Percentiles rank a stretch among this genome's conserved stretches.
These are phyloP conservation scores for Lindbergichthys nudifrons DNA, from an alignment of 2,797 vertebrate species.

Conservation along the genomic window DNA sequence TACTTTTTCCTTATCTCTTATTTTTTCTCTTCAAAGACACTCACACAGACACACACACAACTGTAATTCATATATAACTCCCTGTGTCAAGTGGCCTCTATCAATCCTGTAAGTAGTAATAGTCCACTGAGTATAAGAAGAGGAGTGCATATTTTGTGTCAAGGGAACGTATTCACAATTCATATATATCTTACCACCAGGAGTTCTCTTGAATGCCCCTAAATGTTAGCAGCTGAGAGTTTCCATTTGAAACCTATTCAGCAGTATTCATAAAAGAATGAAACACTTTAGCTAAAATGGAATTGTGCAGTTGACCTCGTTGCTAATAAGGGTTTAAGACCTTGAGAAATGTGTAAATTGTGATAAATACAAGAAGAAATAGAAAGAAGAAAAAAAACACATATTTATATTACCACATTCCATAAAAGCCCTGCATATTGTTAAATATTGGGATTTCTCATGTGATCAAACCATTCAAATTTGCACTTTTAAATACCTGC, in stretches of 20 bases:
- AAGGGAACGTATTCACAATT: slow-evolving; percentile 6
- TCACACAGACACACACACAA: too few species aligned
- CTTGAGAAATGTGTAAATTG: neutral
- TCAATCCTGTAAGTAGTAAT: neutral
- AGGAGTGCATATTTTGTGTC: slow-evolving; percentile 21
- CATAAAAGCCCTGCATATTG: too few species aligned
- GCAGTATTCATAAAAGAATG: slow-evolving; percentile 3
- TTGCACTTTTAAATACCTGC: too few species aligned
- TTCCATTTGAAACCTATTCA: slow-evolving; percentile 21
- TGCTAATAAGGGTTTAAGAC: neutral
- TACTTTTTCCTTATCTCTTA: too few species aligned
- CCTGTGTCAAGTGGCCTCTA: slow-evolving; percentile 34
- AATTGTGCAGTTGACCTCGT: neutral
- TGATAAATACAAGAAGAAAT: too few species aligned
- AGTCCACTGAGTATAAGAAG: slow-evolving; percentile 7
- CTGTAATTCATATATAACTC: slow-evolving; percentile 29
- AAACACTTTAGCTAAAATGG: slow-evolving; percentile 4
- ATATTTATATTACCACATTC: too few species aligned
- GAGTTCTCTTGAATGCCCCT: slow-evolving; percentile 13
- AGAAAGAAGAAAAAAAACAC: too few species aligned
- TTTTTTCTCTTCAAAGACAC: too few species aligned
- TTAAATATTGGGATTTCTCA: too few species aligned
- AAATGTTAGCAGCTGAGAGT: slow-evolving; percentile 2
- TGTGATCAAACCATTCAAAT: too few species aligned
- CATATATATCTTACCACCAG: slow-evolving; percentile 16